Base-by-base conservation (phyloP, 1,140 invertebrate species). In the Drosophila saltans region DNA sequence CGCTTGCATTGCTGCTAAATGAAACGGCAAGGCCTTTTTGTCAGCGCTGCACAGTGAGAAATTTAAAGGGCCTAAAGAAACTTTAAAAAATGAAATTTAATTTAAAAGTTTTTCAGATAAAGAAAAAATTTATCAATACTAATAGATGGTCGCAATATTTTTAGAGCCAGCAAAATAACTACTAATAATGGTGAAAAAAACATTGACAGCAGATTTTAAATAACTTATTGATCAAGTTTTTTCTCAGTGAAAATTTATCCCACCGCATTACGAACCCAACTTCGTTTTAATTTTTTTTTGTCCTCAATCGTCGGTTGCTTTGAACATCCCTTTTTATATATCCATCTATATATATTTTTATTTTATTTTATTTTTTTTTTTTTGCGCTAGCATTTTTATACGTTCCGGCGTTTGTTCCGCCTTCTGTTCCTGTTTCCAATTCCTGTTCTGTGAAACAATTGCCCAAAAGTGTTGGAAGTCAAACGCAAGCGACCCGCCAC, bases 381-480 rank as follows among this genome's bases (percentile, higher is more conserved):
- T 65, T 67, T 75, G 64, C 78, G 57, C 75, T 77, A 80, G 81
- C 78, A 78, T 78, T 91, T 91, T 90, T 88, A 88, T 88, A 85
- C 88, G 89, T 91, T 88, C 89, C 89, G 89, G 85, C 85, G 81
- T 90, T 91, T 88, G 90, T 91, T 91, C 90, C 90, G 90, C 90
- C 90, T 91, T 91, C 90, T 91, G 90, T 91, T 91, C 72, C 82
- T 80, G 82, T 73, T 69, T 67, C 75, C 30, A 63, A 61, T 78
- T 75, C 65, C 76, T 28, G 73, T 71, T 52, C 60, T 30, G 70
- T 75, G 71, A 85, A 78, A 78, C 81, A 90, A 89, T 89, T 89
- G 84, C 84, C 80, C 80, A 89, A 80, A 79, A 91, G 90, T 91
- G 90, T 91, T 91, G 78, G 83, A 91, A 91, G 90, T 91, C 90